Base-by-base conservation (phyloP, 1,140 invertebrate genomes). In the Agrilus planipennis region DNA sequence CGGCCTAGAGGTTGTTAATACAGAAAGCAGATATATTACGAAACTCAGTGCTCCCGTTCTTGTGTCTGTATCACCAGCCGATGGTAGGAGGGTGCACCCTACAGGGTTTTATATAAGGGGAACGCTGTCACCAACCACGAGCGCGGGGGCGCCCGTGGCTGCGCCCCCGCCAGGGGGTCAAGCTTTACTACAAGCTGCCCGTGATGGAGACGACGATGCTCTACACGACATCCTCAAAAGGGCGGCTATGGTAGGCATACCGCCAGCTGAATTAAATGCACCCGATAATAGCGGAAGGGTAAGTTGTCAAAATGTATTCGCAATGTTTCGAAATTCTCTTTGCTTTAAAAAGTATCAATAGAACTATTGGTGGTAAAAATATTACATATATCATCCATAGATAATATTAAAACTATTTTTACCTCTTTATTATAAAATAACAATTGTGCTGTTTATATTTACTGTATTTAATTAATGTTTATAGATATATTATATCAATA, bases 61-160 rank as follows among this genome's bases (percentile, higher is more conserved):
- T n/a, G 51, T 53, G 6, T 46, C 54, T 7, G 45, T 47, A 17
- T 55, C 54, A n/a, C 52, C 44, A 15, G 58, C 56, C 18, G 48
- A 49, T 12, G 49, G 56, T 32, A 46, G 45, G 20, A 42, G 57
- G 19, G 44, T 58, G 23, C 57, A 61, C 52, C 57, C 60, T 3
- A 62, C 60, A 15, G 60, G 51, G 35, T 42, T 49, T 16, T 62
- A 62, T 46, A 41, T 58, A 25, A 52, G 54, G 38, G 61, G 60
- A 53, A 62, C 57, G 35, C 62, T 62, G 60, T 61, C 60, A 42
- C 60, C 60, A 2, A 61, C 60, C 36, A 50, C 53, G 18, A 53
- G 46, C 36, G 49, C 52, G 21, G 48, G 50, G 32, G 51, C 49
- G 51, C 35, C 50, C 54, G n/a, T n/a, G n/a, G 44, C 61, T 59